phyloP scores from a whole-genome alignment of 2,888 invertebrate genomes.

The Malthinus seriepunctatus region DNA sequence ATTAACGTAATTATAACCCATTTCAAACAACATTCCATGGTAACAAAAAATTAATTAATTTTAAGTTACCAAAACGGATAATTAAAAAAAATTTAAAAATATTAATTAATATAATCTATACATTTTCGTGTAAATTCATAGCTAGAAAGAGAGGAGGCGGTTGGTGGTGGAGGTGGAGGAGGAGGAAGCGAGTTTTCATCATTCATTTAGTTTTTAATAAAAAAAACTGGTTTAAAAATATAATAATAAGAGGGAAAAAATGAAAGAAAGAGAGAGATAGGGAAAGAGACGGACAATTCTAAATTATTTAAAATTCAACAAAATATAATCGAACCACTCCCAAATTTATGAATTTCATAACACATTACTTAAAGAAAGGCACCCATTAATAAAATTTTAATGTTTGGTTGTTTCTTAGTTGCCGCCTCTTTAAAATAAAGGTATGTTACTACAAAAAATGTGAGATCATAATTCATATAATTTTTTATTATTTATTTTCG shows the following conservation, averaged over 20 bases:
- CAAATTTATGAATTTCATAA: conserved; percentile 27
- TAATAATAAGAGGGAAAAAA: conserved; percentile 7
- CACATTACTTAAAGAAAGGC: conserved; percentile 23
- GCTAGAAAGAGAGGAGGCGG: too few relatives aligned
- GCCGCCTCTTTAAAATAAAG: conserved; percentile 24
- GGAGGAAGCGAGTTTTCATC: conserved; percentile 1
- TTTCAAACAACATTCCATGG: too few relatives aligned
- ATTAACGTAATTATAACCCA: too few relatives aligned
- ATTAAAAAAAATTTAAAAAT: too few relatives aligned
- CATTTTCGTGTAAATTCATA: conserved; percentile 4
- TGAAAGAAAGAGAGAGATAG: neutral
- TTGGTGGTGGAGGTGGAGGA: too few relatives aligned
- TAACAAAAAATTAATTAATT: too few relatives aligned
- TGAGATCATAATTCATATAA: conserved; percentile 40
- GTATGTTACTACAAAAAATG: conserved; percentile 34
- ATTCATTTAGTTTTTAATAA: conserved; percentile 7
- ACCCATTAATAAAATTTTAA: neutral
- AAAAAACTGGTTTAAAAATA: conserved; percentile 20
- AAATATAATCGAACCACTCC: conserved; percentile 33
- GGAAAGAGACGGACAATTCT: conserved; percentile 15
- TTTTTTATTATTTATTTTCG: conserved; percentile 40
- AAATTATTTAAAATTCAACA: conserved; percentile 33
- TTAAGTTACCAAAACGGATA: too few relatives aligned
- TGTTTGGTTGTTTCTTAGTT: neutral
- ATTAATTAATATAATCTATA: too few relatives aligned